Evolutionary conservation across 2,888 invertebrate genomes (phyloP).

Genomic region (Callyntrura guangdongensis): DNA sequence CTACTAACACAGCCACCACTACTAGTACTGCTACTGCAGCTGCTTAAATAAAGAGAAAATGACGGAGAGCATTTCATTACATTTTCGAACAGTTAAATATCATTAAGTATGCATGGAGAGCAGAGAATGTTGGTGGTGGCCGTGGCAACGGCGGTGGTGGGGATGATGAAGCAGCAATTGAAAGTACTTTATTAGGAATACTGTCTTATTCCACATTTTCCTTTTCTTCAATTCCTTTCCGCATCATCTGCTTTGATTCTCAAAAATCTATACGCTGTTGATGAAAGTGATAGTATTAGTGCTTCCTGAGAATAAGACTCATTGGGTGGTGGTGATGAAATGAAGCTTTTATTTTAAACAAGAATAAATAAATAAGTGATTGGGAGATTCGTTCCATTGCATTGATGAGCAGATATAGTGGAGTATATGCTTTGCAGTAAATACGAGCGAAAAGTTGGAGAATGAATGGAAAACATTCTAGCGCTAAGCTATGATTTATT

Average conservation of each 20-base stretch:
- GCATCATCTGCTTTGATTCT: constrained; percentile 50
- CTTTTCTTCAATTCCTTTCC: constrained; percentile 15
- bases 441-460: neutral
- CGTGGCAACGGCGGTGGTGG: neutral
- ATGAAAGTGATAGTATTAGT: neutral
- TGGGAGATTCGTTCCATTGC: neutral
- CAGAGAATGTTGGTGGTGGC: neutral
- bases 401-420: constrained; percentile 1
- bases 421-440: neutral
- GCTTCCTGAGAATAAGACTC: constrained; percentile 39
- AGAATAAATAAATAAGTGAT: constrained; percentile 46
- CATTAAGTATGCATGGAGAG: constrained; percentile 28
- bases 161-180: neutral
- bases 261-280: constrained; percentile 25
- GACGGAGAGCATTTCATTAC: constrained; percentile 68
- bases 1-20: too few species aligned
- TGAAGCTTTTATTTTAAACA: constrained; percentile 39
- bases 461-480: neutral
- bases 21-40: neutral
- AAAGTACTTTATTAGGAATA: neutral
- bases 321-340: constrained; percentile 1
- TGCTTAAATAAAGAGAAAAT: neutral
- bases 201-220: neutral
- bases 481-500: constrained; percentile 6
- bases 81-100: constrained; percentile 52